Conservation (phyloP, 2,888 invertebrate genomes). For the Xanthostigma xanthostigma region DNA sequence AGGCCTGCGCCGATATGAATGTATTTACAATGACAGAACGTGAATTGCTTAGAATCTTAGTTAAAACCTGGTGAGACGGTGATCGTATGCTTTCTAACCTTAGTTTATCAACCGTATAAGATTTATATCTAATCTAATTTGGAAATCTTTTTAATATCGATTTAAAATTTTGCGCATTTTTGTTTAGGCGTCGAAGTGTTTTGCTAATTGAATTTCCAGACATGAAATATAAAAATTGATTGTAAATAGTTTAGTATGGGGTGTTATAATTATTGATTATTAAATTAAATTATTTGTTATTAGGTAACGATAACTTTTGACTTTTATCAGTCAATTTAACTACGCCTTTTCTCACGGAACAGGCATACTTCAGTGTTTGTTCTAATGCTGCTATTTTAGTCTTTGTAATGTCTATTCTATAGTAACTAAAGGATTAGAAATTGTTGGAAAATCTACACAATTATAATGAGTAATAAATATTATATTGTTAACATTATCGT, state of each 20-base stretch:
- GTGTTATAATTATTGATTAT: neutral
- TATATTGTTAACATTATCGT: neutral
- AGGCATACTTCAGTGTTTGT: conserved; percentile 1
- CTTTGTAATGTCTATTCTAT: neutral
- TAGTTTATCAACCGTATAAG: too few species aligned
- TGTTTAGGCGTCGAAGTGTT: too few species aligned
- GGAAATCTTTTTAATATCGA: too few species aligned
- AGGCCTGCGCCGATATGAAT: too few species aligned
- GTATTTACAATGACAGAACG: too few species aligned
- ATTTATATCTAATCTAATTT: too few species aligned
- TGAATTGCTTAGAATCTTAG: too few species aligned
- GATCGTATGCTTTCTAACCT: too few species aligned
- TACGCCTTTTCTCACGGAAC: conserved; percentile 1
- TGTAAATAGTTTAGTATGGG: neutral
- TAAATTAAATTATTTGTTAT: conserved; percentile 2
- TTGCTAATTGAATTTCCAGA: too few species aligned
- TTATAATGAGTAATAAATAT: neutral
- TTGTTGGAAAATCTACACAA: conserved; percentile 1
- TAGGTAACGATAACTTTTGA: neutral
- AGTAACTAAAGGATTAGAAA: conserved; percentile 1
- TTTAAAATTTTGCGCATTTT: too few species aligned
- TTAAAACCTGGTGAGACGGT: too few species aligned
- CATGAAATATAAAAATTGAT: neutral
- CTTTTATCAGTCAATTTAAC: neutral
- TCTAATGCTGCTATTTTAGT: neutral